Percentiles rank a stretch among this genome's conserved stretches.
Conservation (phyloP, 2,113 vertebrate species). For the Gyps fulvus region DNA sequence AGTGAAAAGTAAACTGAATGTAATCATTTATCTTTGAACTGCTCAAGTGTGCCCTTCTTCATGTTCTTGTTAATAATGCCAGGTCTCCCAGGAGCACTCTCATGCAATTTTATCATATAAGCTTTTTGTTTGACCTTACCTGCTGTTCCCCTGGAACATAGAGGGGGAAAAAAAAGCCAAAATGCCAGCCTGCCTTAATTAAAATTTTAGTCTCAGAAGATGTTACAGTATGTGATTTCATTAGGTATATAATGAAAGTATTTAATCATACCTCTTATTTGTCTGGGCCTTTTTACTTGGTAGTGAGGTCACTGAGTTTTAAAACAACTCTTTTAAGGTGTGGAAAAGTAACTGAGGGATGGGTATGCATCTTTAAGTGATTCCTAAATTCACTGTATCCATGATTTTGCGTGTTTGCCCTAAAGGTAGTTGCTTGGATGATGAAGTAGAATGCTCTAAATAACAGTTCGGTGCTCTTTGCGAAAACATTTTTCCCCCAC, state of each 20-base stretch:
- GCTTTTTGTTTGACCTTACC: constrained; percentile 55
- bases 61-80: constrained; percentile 68
- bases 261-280: constrained; percentile 19
- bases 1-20: constrained; percentile 3
- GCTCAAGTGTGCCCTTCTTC: constrained; percentile 44
- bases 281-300: not conserved
- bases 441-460: not conserved
- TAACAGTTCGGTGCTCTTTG: not conserved
- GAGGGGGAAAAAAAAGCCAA: not conserved
- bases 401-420: not conserved
- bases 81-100: constrained; percentile 48
- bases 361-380: not conserved
- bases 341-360: not conserved
- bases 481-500: not conserved
- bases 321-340: not conserved
- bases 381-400: not conserved
- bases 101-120: constrained; percentile 32
- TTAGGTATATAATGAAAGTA: constrained; percentile 54
- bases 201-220: constrained; percentile 66
- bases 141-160: constrained; percentile 31
- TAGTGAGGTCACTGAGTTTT: not conserved
- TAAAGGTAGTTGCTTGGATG: not conserved
- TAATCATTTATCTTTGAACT: constrained; percentile 60
- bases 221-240: constrained; percentile 45
- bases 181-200: constrained; percentile 69